Evolutionary conservation across 2,888 invertebrate genomes (phyloP).

Genomic region (Acleris holmiana): DNA sequence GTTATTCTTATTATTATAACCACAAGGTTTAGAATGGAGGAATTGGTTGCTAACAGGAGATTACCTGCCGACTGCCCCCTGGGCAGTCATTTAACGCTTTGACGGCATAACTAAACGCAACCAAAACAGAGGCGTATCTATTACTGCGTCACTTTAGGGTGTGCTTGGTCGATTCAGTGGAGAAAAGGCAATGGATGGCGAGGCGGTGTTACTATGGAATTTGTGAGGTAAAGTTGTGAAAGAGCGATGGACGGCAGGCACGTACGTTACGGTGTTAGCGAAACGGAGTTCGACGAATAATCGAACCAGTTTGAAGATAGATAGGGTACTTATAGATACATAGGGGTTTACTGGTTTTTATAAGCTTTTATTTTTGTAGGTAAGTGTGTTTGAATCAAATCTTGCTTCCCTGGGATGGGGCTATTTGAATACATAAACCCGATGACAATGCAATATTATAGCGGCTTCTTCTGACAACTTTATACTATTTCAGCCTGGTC

Average conservation of each 20-base stretch:
- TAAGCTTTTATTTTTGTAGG: neutral
- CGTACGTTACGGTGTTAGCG: conserved; percentile 56
- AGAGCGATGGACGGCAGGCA: conserved; percentile 53
- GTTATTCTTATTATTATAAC: neutral
- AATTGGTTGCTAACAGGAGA: neutral
- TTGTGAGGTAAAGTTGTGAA: conserved; percentile 41
- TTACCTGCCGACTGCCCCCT: conserved; percentile 54
- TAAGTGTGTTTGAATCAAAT: neutral
- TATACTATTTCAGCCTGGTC: no score
- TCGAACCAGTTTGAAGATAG: conserved; percentile 39
- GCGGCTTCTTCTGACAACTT: no score
- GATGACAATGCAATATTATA: neutral
- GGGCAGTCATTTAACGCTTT: conserved; percentile 41
- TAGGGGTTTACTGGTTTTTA: neutral
- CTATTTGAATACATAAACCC: neutral
- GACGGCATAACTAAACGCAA: conserved; percentile 35
- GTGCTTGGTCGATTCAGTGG: conserved; percentile 23
- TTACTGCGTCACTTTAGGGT: conserved; percentile 4
- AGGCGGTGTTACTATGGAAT: conserved; percentile 35
- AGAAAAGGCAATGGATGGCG: conserved; percentile 27
- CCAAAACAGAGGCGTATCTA: conserved; percentile 25
- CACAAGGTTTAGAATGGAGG: neutral
- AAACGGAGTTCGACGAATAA: conserved; percentile 45
- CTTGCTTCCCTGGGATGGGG: neutral
- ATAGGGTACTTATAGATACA: conserved; percentile 25